Evolutionary conservation across 2,113 vertebrate species (phyloP), one percentile per base, ranked within the genome.

Genomic region (Holacanthus passer): DNA sequence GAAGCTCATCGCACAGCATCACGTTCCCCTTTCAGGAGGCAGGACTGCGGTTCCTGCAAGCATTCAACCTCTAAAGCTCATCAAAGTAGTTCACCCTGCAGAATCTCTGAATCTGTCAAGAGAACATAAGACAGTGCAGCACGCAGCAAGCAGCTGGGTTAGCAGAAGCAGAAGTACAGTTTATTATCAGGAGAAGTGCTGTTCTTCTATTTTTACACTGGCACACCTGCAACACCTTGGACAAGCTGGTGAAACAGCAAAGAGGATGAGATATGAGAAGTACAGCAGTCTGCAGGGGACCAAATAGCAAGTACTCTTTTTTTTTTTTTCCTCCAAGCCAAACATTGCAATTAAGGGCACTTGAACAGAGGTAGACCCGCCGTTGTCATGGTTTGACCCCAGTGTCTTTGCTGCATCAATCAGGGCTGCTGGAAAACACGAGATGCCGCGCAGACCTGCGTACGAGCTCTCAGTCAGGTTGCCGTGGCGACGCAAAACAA

Each of bases 401-500:
- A 5, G 81, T 68, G 79, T 81, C 27, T 69, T n/a, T 27, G 47
- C 55, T 82, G 47, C 85, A 87, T 84, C 82, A 88, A 58, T 86
- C 81, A 84, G 71, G n/a, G 58, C 82, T 37, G 64, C 78, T 86
- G 79, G 76, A 88, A 87, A 87, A 79, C 79, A 65, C 50, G 11
- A 82, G 87, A 88, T 84, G 88, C 87, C 89, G 63, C 41, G 73
- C 58, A 31, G 82, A 78, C 85, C 81, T 86, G 68, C 70, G 60
- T 24, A 84, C 78, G 45, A 72, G 89, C 76, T 48, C 73, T 86
- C 63, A 82, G 83, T 86, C 75, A 79, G 67, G 81, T 89, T 53
- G 12, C 93, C 91, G 92, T 92, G 90, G 82, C 91, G 82, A 95
- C 91, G 12, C 88, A 93, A 90, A n/a, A 94, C 92, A 94, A 93